Conservation (phyloP, 2,113 vertebrate genomes). For the Eleginops maclovinus region DNA sequence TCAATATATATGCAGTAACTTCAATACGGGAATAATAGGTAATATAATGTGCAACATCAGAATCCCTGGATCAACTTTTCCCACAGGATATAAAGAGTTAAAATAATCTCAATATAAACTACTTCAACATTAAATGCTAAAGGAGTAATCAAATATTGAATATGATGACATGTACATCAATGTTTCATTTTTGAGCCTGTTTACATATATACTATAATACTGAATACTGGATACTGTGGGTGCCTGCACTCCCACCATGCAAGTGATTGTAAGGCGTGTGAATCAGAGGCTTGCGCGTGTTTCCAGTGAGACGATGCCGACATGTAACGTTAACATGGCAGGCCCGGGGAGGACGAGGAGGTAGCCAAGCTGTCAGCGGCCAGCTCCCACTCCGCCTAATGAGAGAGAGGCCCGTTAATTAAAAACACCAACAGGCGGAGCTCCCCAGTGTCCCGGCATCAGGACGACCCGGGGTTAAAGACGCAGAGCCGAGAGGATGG, state of each 20-base stretch:
- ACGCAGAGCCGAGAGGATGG: constrained; percentile 57
- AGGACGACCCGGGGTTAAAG: constrained; percentile 79
- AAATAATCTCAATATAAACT: background rate
- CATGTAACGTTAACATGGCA: constrained; percentile 72
- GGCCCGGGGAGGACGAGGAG: constrained; percentile 67
- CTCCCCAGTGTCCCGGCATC: constrained; percentile 75
- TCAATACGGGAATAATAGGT: no score
- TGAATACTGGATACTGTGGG: background rate
- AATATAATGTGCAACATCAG: background rate
- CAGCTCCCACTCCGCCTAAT: constrained; percentile 78
- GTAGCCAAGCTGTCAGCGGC: constrained; percentile 77
- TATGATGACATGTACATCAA: background rate
- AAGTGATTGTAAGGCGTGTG: constrained; percentile 46
- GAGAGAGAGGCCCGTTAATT: constrained; percentile 80
- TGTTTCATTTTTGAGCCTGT: no score
- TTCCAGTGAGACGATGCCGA: constrained; percentile 66
- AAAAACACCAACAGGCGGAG: constrained; percentile 80
- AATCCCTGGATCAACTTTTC: background rate
- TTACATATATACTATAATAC: no score
- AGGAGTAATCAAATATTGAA: background rate
- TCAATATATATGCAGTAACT: no score
- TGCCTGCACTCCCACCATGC: constrained; percentile 13
- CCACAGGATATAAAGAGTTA: background rate
- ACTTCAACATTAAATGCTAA: background rate
- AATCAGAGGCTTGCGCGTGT: constrained; percentile 29